Conservation (phyloP, 2,888 invertebrate genomes). For the Pandemis corylana region DNA sequence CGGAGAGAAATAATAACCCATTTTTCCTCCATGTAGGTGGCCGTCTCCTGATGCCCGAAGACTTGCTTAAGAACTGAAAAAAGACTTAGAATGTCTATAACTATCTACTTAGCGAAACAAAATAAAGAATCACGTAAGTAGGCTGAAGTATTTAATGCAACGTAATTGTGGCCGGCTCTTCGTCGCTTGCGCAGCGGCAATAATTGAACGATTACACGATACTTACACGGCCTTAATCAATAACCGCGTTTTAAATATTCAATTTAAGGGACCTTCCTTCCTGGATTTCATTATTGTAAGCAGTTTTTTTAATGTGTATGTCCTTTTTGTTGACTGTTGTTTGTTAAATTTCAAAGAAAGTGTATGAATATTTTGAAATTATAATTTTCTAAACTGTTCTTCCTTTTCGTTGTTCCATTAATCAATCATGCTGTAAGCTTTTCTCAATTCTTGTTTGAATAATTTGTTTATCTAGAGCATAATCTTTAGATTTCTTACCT, state of each 20-base stretch:
- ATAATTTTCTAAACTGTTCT: too few relatives aligned
- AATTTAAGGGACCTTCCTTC: constrained; percentile 47
- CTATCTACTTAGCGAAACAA: constrained; percentile 32
- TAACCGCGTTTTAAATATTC: constrained; percentile 51
- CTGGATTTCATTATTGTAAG: too few relatives aligned
- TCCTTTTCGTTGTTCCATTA: too few relatives aligned
- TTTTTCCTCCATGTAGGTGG: not conserved
- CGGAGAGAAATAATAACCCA: not conserved
- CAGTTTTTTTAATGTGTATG: too few relatives aligned
- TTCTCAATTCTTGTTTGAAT: too few relatives aligned
- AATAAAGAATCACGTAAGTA: constrained; percentile 37
- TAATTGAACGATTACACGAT: constrained; percentile 59
- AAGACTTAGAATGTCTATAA: constrained; percentile 17
- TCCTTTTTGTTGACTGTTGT: too few relatives aligned
- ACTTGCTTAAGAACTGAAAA: constrained; percentile 7
- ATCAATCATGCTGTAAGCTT: too few relatives aligned
- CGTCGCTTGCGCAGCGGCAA: constrained; percentile 49
- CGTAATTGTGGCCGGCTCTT: constrained; percentile 46
- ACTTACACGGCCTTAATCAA: constrained; percentile 55
- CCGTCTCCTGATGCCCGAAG: not conserved
- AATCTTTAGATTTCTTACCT: too few relatives aligned
- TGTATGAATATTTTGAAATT: too few relatives aligned
- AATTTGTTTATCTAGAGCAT: too few relatives aligned
- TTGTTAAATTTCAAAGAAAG: too few relatives aligned
- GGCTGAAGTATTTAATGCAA: constrained; percentile 38